phyloP scores from a whole-genome alignment of 2,888 invertebrate species.

The Melinaea marsaeus region DNA sequence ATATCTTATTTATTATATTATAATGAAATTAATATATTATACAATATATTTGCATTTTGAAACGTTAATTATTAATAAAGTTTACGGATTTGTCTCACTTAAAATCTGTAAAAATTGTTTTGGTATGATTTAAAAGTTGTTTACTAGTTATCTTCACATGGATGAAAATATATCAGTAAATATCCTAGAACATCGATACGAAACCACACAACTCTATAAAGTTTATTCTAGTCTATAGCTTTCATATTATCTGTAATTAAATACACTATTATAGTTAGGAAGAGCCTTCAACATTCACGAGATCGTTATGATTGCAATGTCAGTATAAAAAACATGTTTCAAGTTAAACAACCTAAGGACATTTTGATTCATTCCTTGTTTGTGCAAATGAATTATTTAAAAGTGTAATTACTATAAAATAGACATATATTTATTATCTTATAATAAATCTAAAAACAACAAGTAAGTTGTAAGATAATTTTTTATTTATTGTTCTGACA shows the following conservation, averaged over 20 bases:
- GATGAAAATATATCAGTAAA: background rate
- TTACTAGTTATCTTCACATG: too few relatives aligned
- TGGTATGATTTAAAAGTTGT: too few relatives aligned
- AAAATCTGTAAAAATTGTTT: background rate
- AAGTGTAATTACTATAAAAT: slow-evolving; percentile 3
- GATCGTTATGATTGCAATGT: slow-evolving; percentile 51
- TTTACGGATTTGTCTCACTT: slow-evolving; percentile 4
- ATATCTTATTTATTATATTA: slow-evolving; percentile 42
- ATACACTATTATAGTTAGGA: slow-evolving; percentile 44
- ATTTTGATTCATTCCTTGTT: slow-evolving; percentile 24
- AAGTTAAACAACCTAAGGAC: slow-evolving; percentile 26
- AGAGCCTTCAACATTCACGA: slow-evolving; percentile 65
- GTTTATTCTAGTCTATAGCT: slow-evolving; percentile 22
- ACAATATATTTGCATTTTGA: slow-evolving; percentile 22
- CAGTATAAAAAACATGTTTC: slow-evolving; percentile 41
- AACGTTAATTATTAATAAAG: slow-evolving; percentile 11
- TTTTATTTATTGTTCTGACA: background rate
- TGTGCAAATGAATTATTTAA: slow-evolving; percentile 21
- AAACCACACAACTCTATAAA: slow-evolving; percentile 4
- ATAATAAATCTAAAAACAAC: background rate
- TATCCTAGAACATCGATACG: background rate
- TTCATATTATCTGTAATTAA: slow-evolving; percentile 30
- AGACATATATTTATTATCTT: background rate
- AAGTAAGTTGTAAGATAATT: background rate
- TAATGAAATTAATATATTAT: slow-evolving; percentile 35